Percentiles rank a stretch among this genome's conserved stretches.
Conservation (phyloP, 2,113 vertebrate genomes). For the Bos javanicus region DNA sequence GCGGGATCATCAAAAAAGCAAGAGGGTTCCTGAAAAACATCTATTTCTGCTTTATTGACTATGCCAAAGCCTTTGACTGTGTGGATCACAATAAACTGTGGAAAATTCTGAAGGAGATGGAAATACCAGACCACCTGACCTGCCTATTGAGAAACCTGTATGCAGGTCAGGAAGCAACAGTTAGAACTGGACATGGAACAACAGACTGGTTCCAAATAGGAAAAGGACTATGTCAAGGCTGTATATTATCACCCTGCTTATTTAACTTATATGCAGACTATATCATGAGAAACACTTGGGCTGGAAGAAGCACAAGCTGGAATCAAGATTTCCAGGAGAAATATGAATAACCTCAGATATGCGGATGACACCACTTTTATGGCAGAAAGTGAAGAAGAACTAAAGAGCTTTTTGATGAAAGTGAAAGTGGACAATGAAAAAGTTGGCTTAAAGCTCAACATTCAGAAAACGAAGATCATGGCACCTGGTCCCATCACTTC, state of each 20-base stretch:
- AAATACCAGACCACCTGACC: neutral
- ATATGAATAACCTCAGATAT: neutral
- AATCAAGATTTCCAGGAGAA: neutral
- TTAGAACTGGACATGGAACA: neutral
- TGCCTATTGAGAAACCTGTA: neutral
- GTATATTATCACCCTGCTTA: neutral
- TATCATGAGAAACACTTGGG: neutral
- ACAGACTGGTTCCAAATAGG: neutral
- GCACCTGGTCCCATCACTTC: neutral
- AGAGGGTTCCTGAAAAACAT: neutral
- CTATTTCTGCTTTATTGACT: neutral
- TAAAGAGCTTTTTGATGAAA: neutral
- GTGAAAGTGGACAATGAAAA: neutral
- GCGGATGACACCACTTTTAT: neutral
- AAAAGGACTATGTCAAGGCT: neutral
- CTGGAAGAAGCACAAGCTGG: neutral
- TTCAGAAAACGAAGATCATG: neutral
- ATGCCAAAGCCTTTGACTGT: neutral
- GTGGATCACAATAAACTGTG: neutral
- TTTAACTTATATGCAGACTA: neutral
- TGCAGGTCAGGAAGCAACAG: neutral
- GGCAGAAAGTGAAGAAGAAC: neutral
- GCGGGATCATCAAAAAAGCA: fast-evolving
- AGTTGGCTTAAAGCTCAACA: neutral
- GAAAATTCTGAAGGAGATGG: neutral